Evolutionary conservation across 1,140 invertebrate genomes (phyloP), one percentile per base, ranked within the genome.

Genomic region (Orussus abietinus): DNA sequence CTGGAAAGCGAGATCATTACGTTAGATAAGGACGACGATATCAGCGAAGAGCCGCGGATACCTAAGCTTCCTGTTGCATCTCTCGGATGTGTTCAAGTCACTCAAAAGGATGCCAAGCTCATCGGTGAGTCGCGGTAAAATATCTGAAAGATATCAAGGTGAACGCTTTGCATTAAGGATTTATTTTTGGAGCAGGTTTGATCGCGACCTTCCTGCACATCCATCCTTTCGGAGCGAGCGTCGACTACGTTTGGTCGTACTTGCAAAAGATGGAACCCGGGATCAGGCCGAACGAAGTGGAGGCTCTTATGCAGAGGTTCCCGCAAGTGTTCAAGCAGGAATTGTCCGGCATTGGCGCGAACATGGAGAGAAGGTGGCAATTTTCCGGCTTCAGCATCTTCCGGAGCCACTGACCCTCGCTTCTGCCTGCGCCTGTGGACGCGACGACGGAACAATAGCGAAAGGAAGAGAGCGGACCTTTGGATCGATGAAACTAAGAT

Each of bases 171-270:
- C 12, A 11, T 33, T 7, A 25, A 12, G 14, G 31, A 17, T 9
- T 34, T 38, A 29, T 10, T 15, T 11, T 19, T 29, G 1, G 51
- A 51, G 2, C 49, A 84, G 86, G 88, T 45, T 72, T 92, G 25
- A 82, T 90, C 32, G 84, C 87, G 11, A 85, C 86, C 22, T 92
- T 90, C 72, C 76, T 92, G 19, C 84, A 92, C 61, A 84, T 92
- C 29, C 90, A 93, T 75, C 90, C 90, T 0, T 86, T 88, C 60
- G 90, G 90, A 28, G 88, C 88, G 2, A 86, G 84, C 41, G 77
- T 89, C 3, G 88, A 90, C 64, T 89, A 89, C 58, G 80, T 92
- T 50, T 88, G 84, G 80, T 90, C 84, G 3, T 92, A 90, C 67
- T 76, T 92, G 34, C 82, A 83, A 62, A 87, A 86, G 72, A 75